These are phyloP conservation scores for Scolopax rusticola DNA, from an alignment of 2,797 vertebrate genomes.

Conservation along the genomic window DNA sequence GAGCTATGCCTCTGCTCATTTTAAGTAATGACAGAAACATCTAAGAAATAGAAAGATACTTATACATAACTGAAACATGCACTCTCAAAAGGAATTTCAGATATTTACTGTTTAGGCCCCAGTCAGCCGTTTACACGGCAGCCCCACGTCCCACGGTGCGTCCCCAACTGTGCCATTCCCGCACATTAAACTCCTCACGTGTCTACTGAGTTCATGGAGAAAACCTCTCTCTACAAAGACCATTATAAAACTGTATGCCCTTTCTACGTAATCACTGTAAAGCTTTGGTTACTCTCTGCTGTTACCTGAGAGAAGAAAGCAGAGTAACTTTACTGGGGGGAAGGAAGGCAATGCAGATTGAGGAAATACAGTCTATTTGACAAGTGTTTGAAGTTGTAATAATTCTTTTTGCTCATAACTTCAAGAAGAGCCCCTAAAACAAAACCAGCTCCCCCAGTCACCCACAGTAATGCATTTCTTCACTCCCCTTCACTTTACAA, in stretches of 20 bases:
- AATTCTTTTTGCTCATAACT: background rate
- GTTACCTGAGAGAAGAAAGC: background rate
- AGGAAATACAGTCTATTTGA: background rate
- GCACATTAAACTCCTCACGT: background rate
- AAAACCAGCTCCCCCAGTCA: background rate
- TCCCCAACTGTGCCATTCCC: background rate
- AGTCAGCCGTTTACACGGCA: background rate
- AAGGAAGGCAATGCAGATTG: background rate
- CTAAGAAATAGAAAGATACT: conserved; percentile 18
- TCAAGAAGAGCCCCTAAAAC: background rate
- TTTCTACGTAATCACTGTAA: background rate
- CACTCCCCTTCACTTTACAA: background rate
- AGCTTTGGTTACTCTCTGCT: background rate
- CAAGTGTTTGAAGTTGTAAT: background rate
- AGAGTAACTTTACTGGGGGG: background rate
- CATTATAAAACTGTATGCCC: background rate
- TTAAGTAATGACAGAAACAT: conserved; percentile 11
- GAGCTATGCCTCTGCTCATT: conserved; percentile 8
- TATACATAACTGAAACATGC: background rate
- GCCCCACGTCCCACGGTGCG: fast-evolving
- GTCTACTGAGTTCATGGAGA: background rate
- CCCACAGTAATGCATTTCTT: background rate
- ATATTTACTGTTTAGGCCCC: conserved; percentile 41
- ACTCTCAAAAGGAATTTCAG: conserved; percentile 59
- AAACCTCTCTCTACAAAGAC: background rate